Conservation (phyloP, 2,113 vertebrate species). For the Salvator merianae region DNA sequence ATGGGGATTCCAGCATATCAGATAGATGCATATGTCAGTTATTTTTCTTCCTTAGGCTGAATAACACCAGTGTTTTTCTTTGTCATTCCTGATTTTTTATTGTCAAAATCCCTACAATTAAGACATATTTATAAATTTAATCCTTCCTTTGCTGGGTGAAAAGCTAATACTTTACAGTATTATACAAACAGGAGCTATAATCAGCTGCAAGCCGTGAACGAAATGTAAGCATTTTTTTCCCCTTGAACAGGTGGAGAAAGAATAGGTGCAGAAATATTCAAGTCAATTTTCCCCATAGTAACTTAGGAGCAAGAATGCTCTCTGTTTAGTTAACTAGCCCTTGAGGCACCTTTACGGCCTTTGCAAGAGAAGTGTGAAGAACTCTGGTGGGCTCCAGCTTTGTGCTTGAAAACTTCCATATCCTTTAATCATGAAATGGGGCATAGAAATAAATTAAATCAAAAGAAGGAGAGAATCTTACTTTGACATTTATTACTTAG, state of each 20-base stretch:
- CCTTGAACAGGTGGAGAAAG: not conserved
- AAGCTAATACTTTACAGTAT: not conserved
- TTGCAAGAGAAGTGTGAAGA: not conserved
- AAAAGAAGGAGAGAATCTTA: too few species aligned
- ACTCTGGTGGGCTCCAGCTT: not conserved
- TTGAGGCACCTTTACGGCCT: not conserved
- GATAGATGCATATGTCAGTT: conserved; percentile 31
- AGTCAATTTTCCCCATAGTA: not conserved
- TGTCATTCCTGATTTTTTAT: conserved; percentile 17
- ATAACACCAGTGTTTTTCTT: not conserved
- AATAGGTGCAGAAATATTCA: not conserved
- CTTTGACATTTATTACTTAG: too few species aligned
- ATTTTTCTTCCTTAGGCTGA: conserved; percentile 12
- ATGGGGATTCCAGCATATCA: conserved; percentile 37
- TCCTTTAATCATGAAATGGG: not conserved
- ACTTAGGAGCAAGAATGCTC: not conserved
- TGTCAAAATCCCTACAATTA: conserved; percentile 35
- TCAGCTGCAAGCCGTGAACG: conserved; percentile 17
- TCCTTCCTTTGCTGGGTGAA: conserved; percentile 31
- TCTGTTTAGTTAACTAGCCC: not conserved
- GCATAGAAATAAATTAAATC: not conserved
- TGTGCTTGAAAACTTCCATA: not conserved
- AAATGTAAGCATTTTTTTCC: not conserved
- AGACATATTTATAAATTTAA: conserved; percentile 16
- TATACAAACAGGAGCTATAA: conserved; percentile 7